A percentile compares a stretch with the other conserved stretches of the same genome.
These are phyloP conservation scores for Fragum fragum DNA, from an alignment of 2,888 invertebrate species.

Conservation along the genomic window DNA sequence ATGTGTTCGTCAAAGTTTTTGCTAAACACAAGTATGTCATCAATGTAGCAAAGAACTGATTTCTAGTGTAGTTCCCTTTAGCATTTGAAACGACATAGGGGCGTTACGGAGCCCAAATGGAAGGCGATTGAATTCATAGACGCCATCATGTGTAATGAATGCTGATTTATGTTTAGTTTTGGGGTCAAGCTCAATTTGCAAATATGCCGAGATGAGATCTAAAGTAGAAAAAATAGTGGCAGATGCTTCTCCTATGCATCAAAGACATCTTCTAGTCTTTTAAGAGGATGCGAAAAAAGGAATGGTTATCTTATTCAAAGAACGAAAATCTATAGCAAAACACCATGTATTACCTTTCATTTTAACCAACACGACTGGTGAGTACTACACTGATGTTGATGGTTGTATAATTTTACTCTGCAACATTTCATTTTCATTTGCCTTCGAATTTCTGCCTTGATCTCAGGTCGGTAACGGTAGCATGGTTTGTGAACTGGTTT, in stretches of 20 bases:
- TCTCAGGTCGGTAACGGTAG: conserved; percentile 41
- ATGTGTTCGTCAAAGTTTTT: conserved; percentile 59
- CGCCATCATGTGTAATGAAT: too few relatives aligned
- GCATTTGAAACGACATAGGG: conserved; percentile 62
- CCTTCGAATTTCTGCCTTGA: conserved; percentile 48
- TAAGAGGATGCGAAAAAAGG: conserved; percentile 67
- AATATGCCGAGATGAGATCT: conserved; percentile 54
- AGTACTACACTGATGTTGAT: conserved; percentile 54
- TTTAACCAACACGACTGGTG: conserved; percentile 59
- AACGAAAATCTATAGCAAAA: conserved; percentile 64
- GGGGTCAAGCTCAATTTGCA: conserved; percentile 49
- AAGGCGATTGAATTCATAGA: conserved; percentile 52
- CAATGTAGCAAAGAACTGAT: conserved; percentile 65
- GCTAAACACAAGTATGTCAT: conserved; percentile 67
- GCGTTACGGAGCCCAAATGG: conserved; percentile 64
- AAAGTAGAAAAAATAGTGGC: conserved; percentile 53
- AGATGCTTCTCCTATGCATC: conserved; percentile 50
- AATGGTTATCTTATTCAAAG: conserved; percentile 58
- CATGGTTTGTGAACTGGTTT: conserved; percentile 45
- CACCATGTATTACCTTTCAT: too few relatives aligned
- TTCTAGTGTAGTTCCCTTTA: conserved; percentile 68
- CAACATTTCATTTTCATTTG: conserved; percentile 50
- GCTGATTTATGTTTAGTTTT: conserved; percentile 61
- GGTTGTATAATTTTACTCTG: conserved; percentile 49
- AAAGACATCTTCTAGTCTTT: conserved; percentile 61